Evolutionary conservation across 2,113 vertebrate species (phyloP), one percentile per base, ranked within the genome.

Genomic region (Smithornis capensis): DNA sequence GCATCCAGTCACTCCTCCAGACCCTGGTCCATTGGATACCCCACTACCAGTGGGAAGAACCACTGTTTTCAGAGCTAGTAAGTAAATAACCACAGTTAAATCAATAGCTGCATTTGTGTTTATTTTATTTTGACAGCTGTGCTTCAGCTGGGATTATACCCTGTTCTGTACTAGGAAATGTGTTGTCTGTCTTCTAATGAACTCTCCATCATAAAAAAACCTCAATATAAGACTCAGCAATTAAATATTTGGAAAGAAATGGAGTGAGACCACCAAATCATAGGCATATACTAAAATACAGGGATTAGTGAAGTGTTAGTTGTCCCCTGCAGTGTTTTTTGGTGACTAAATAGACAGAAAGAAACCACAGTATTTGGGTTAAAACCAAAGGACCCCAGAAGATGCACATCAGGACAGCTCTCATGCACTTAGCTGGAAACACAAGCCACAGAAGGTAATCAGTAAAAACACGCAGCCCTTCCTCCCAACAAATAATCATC

Each of bases 111-210:
- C 62, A 64, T 89, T 50, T 7, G 25, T 50, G 77, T 33, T 87
- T 17, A 78, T 91, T 91, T 80, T 28, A 63, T 90, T 91, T 81
- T 84, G 93, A 84, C 87, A 96, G 73, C 87, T 83, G 92, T 76
- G 85, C 63, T 88, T 93, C 83, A 53, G 78, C 63, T 94, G 81
- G 71, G 70, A 92, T 94, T 89, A 79, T 75, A 44, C 44, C 55
- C 67, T 74, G 25, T 14, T 84, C 78, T 71, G 56, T 56, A 44
- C 33, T 27, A 60, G 80, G 69, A 63, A 88, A 83, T 63, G 56
- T 49, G 27, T 44, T 90, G 8, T 56, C 67, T 73, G 91, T 28
- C 37, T 63, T 50, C 68, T 50, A 75, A 92, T 37, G 42, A 91
- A 67, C 80, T 63, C 86, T 31, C 67, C 38, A 12, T 38, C 45